Conservation (phyloP, 2,888 invertebrate species). For the Acholoe squamosa region DNA sequence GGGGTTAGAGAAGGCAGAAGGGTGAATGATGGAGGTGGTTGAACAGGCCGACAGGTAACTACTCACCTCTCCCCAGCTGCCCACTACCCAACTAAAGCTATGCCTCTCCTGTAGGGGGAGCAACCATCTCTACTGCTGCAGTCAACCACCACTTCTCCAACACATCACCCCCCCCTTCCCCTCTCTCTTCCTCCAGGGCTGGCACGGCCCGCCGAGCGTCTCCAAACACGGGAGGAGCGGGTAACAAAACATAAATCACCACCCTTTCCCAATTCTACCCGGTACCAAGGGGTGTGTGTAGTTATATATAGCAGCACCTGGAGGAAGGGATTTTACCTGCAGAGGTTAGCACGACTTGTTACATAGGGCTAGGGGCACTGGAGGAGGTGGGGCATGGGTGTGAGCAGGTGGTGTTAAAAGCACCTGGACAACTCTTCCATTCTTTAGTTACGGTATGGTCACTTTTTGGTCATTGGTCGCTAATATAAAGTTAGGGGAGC, state of each 20-base stretch:
- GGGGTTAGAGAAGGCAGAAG: not conserved
- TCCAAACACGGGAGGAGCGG: not conserved
- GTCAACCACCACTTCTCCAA: not conserved
- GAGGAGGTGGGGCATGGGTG: not conserved
- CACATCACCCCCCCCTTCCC: not conserved
- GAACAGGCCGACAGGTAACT: not conserved
- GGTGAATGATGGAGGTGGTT: not conserved
- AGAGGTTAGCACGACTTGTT: too few relatives aligned
- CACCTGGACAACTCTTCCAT: not conserved
- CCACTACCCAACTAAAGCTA: not conserved
- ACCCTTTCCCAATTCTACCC: not conserved
- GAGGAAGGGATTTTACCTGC: too few relatives aligned
- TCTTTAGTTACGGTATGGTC: too few relatives aligned
- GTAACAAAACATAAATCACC: not conserved
- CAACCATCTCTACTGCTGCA: not conserved
- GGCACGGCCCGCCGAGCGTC: too few relatives aligned
- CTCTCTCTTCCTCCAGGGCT: not conserved
- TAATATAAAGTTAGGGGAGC: too few relatives aligned
- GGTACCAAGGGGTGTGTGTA: too few relatives aligned
- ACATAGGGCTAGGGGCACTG: not conserved
- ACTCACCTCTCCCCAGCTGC: slow-evolving; percentile 17
- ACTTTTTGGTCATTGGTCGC: too few relatives aligned
- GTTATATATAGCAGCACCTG: too few relatives aligned
- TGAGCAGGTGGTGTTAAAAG: not conserved
- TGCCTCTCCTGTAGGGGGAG: not conserved